These are phyloP conservation scores for Papilio xuthus DNA, from an alignment of 1,140 invertebrate genomes.

Conservation along the genomic window DNA sequence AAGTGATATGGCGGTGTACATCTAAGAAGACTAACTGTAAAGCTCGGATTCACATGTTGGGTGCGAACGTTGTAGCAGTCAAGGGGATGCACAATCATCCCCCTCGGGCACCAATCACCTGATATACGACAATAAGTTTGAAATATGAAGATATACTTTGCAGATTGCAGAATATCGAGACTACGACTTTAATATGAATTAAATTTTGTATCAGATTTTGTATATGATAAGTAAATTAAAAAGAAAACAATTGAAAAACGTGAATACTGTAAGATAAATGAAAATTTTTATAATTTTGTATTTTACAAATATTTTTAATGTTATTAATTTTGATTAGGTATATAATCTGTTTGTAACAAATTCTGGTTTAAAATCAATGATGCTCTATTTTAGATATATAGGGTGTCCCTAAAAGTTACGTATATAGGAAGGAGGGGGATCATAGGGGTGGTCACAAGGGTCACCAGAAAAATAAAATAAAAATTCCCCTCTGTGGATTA, in stretches of 20 bases:
- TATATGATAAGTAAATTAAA: not conserved
- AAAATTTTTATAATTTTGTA: not conserved
- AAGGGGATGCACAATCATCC: constrained; percentile 80
- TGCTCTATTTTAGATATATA: not conserved
- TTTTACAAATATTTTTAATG: not conserved
- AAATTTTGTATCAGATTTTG: not conserved
- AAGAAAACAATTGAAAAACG: not conserved
- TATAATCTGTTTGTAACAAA: not conserved
- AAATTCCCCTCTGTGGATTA: no score
- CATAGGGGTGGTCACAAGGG: no score
- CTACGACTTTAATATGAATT: not conserved
- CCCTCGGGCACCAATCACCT: constrained; percentile 56
- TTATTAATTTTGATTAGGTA: not conserved
- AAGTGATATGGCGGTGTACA: constrained; percentile 80
- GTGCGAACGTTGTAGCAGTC: constrained; percentile 75
- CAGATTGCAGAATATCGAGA: not conserved
- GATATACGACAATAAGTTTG: constrained; percentile 28
- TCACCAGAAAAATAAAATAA: no score
- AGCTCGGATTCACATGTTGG: constrained; percentile 78
- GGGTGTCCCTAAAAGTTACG: no score
- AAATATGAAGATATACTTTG: not conserved
- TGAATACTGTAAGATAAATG: not conserved
- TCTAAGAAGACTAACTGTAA: constrained; percentile 81
- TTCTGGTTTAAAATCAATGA: not conserved
- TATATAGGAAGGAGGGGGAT: no score